Base-by-base conservation (phyloP, 1,140 invertebrate genomes). In the Hypsibius dujardini region DNA sequence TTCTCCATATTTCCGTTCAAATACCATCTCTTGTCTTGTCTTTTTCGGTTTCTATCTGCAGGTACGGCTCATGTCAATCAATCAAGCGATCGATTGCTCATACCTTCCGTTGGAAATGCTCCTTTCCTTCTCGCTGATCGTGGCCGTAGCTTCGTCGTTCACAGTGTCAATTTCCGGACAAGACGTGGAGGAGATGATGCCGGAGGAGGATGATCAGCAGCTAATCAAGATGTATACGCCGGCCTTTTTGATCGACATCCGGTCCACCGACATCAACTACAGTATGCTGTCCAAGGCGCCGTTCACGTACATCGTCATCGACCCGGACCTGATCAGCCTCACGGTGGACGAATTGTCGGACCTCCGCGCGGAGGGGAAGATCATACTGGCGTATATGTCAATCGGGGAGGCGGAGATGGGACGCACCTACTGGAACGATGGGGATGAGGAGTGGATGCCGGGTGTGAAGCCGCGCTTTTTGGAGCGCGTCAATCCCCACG, bases 301-400 rank as follows among this genome's bases (percentile, higher is more conserved):
- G 7, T 56, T 56, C 50, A 56, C 50, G 7, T 56, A 56, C 50
- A 56, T 56, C 50, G 50, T 56, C n/a, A n/a, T 56, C 50, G 50
- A 56, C 50, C 50, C 50, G 7, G 50, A 56, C 50, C 50, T 56
- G 7, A n/a, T 56, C 50, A 7, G 7, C 7, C 7, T 56, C 7
- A 56, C 50, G 7, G 7, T n/a, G 7, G 50, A 56, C 50, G 50
- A 56, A 56, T 7, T 56, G 7, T 7, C n/a, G 7, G 7, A 56
- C 7, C 50, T 56, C 7, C 50, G 50, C 7, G n/a, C 7, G n/a
- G 50, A 56, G n/a, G 50, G 50, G n/a, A 56, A 56, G 50, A 56
- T 56, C n/a, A 56, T 56, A 7, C 50, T 56, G 50, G 50, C 50
- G 7, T 56, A 56, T n/a, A 7, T 56, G 50, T 56, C 50, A 7